Base-by-base conservation (phyloP, 2,888 invertebrate genomes). In the Cephus runcator region DNA sequence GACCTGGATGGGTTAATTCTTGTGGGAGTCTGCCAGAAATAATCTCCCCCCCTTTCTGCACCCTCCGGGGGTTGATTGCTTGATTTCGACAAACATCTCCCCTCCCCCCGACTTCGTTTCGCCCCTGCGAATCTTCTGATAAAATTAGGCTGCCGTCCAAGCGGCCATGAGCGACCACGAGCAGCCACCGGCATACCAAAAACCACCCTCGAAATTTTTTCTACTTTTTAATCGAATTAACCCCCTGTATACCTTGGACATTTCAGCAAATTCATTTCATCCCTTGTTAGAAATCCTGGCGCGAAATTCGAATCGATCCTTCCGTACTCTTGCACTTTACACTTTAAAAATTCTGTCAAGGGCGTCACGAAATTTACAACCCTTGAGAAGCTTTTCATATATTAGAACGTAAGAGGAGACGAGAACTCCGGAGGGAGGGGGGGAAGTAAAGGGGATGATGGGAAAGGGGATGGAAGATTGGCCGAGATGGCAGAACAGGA, bases 61-160 rank as follows among this genome's bases (percentile, higher is more conserved):
- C 40, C 15, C 40, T 15, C 40, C 15, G 40, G 80, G 83, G 84
- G 84, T 83, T 87, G 89, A 89, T 89, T 89, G 87, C 88, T 87
- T 89, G 88, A 89, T 89, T 88, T 89, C 88, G 86, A 86, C 89
- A 87, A 89, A 89, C 87, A 87, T 86, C 85, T 83, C 81, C 84
- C 80, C 79, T 80, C 80, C 74, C 78, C 80, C 69, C 30, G 69
- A 68, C 75, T 4, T 75, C 69, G 71, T 75, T 75, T 34, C 77
- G 36, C 76, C 36, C 76, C 12, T 69, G 76, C 74, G 77, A 77
- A 76, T 76, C 80, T 76, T 56, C 76, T 75, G 75, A 33, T 82
- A 80, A 81, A 89, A 89, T 88, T 86, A 89, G 88, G 86, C 89
- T 88, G 83, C 81, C 83, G 87, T 88, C 86, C 87, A 87, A 87